Evolutionary conservation across 2,888 invertebrate species (phyloP).

Genomic region (Euproctis similis): DNA sequence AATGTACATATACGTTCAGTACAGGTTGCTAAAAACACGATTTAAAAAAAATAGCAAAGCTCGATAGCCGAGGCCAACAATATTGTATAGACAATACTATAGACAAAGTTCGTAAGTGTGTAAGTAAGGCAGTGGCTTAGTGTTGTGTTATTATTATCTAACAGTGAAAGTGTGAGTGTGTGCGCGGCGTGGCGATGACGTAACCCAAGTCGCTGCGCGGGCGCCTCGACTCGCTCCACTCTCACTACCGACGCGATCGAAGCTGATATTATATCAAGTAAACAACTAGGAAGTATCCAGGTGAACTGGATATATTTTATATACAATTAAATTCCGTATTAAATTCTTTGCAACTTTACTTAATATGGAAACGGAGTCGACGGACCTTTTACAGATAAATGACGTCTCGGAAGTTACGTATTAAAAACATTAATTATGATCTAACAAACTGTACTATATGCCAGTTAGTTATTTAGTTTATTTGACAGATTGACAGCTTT

Average conservation of each 20-base stretch:
- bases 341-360: conserved; percentile 23
- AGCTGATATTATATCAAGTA: conserved; percentile 53
- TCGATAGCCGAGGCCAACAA: no score
- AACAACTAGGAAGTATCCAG: conserved; percentile 58
- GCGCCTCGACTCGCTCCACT: conserved; percentile 38
- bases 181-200: conserved; percentile 60
- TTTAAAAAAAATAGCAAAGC: no score
- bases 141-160: conserved; percentile 63
- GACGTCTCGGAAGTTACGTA: no score
- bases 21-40: no score
- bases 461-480: no score
- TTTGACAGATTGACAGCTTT: no score
- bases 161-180: conserved; percentile 71
- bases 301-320: conserved; percentile 41
- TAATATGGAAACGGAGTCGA: conserved; percentile 34
- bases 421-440: no score
- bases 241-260: conserved; percentile 51
- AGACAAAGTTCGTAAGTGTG: conserved; percentile 63
- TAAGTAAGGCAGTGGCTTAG: conserved; percentile 67
- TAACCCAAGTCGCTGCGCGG: conserved; percentile 38
- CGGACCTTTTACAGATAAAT: no score
- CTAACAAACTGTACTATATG: no score
- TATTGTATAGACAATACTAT: conserved; percentile 31
- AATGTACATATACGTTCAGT: no score
- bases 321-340: conserved; percentile 38